Evolutionary conservation across 2,797 vertebrate genomes (phyloP).

Genomic region (Sebastes taczanowskii): DNA sequence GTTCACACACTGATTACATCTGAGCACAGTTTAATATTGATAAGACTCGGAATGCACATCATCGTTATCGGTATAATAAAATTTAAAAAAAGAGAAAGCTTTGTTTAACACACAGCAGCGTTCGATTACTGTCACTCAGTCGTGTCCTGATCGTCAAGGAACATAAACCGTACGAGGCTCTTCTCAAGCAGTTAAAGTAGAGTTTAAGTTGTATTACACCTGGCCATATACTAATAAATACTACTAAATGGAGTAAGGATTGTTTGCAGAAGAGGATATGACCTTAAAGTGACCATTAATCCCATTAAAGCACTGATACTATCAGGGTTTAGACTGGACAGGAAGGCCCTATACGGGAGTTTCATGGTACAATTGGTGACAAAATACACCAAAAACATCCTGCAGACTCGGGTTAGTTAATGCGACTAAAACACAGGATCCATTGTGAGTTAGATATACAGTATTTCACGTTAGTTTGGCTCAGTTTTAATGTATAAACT

Average conservation of each 20-base stretch:
- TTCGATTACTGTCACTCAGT: not conserved
- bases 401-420: not conserved
- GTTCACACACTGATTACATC: constrained; percentile 80
- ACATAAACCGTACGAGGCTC: not conserved
- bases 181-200: not conserved
- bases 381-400: not conserved
- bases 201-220: not conserved
- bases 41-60: constrained; percentile 59
- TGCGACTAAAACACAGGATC: not conserved
- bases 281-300: not conserved
- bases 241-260: not conserved
- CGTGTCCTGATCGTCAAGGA: not conserved
- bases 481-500: not conserved
- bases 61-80: constrained; percentile 46
- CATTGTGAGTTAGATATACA: not conserved
- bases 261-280: not conserved
- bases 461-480: not conserved
- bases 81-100: constrained; percentile 28
- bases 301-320: constrained; percentile 8
- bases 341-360: not conserved
- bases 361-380: not conserved
- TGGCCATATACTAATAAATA: not conserved
- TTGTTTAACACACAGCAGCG: constrained; percentile 12
- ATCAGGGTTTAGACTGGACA: not conserved
- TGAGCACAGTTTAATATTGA: constrained; percentile 76